A percentile compares a stretch with the other conserved stretches of the same genome.
phyloP scores from a whole-genome alignment of 2,113 vertebrate genomes.

The Lepus timidus region DNA sequence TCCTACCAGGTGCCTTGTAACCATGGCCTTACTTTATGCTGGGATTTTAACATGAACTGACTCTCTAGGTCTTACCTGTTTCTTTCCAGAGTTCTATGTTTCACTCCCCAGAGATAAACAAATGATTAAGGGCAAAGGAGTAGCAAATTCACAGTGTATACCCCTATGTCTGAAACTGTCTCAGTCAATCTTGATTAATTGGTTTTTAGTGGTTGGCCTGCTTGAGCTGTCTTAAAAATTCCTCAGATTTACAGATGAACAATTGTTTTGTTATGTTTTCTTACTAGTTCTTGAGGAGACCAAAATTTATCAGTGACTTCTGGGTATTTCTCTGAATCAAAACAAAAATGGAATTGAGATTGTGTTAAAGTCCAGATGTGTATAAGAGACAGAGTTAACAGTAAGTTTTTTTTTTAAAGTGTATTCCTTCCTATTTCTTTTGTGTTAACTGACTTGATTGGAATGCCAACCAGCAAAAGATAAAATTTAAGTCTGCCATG shows the following conservation, averaged over 20 bases:
- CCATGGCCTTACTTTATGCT: background rate
- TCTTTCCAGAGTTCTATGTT: background rate
- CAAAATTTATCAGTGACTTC: background rate
- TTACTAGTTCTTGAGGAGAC: conserved; percentile 34
- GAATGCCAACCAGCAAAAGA: background rate
- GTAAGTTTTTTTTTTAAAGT: conserved; percentile 86
- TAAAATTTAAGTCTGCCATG: background rate
- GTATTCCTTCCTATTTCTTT: background rate
- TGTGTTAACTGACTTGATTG: background rate
- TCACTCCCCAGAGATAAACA: background rate
- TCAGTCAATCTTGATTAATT: background rate
- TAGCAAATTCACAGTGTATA: conserved; percentile 21
- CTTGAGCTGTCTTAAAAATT: conserved; percentile 11
- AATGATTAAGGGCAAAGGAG: background rate
- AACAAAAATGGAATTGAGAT: conserved; percentile 30
- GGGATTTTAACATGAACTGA: background rate
- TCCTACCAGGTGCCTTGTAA: accelerated
- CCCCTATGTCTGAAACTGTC: background rate
- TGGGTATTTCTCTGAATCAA: conserved; percentile 55
- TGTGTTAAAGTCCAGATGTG: background rate
- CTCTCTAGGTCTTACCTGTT: background rate
- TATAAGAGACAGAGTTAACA: too few relatives aligned
- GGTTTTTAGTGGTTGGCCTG: background rate
- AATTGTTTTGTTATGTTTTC: conserved; percentile 23
- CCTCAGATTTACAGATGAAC: background rate